A percentile compares a stretch with the other conserved stretches of the same genome.
Evolutionary conservation across 2,113 vertebrate species (phyloP).

Genomic region (Syngnathus floridae): DNA sequence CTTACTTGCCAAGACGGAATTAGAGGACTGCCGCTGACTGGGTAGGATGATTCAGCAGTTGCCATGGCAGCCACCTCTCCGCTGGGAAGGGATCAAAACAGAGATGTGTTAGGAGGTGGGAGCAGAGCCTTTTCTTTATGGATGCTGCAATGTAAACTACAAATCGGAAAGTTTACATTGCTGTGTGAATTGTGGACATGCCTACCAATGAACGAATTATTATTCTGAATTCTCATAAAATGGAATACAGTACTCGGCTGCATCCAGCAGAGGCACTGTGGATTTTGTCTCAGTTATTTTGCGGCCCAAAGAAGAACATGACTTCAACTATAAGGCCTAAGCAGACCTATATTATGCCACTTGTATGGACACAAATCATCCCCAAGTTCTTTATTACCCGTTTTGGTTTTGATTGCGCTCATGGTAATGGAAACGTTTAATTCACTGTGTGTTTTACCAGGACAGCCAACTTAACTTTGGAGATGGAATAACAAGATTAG

Average conservation of each 20-base stretch:
- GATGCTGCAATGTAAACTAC: background rate
- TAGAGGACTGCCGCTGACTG: conserved; percentile 23
- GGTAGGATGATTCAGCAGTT: conserved; percentile 68
- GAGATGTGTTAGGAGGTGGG: conserved; percentile 10
- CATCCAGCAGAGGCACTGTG: background rate
- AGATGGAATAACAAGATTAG: conserved; percentile 26
- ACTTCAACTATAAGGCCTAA: background rate
- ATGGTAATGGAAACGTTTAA: conserved; percentile 14
- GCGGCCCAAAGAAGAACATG: background rate
- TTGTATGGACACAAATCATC: background rate
- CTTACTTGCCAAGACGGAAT: conserved; percentile 20
- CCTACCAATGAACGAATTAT: background rate
- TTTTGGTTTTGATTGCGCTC: background rate
- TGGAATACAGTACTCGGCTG: background rate
- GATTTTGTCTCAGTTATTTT: background rate
- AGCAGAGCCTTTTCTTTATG: conserved; percentile 7
- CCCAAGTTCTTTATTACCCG: conserved; percentile 4
- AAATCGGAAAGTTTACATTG: background rate
- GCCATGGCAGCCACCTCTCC: conserved; percentile 65
- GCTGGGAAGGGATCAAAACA: conserved; percentile 28
- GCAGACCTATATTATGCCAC: background rate
- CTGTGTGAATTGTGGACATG: background rate
- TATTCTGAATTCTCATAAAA: background rate
- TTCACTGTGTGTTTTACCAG: conserved; percentile 13
- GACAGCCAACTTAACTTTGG: background rate